Evolutionary conservation across 2,888 invertebrate species (phyloP), one percentile per base, ranked within the genome.

Genomic region (Elgonia sp.): DNA sequence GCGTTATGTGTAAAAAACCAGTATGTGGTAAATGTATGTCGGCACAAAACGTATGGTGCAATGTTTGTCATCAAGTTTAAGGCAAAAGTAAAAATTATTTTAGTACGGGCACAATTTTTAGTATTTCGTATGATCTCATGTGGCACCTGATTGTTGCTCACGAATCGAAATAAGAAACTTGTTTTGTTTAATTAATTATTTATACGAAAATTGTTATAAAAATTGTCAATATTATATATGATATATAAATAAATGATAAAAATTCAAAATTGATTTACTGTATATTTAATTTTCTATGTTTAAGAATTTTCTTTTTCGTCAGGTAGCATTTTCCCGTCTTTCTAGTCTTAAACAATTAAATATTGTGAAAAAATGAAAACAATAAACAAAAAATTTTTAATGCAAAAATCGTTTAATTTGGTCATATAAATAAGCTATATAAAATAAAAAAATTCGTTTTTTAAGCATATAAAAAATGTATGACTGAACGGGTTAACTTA

Each of bases 191-290:
- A 14, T 10, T n/a, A 55, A 55, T 55, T n/a, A 14, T 14, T 18
- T n/a, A 55, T n/a, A 55, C 18, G 14, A 55, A n/a, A 55, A 55
- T 55, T 55, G 55, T 55, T n/a, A 55, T 29, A 29, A 29, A 29
- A 29, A 29, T 29, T 29, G 29, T 29, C 5, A 29, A 29, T 29
- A 29, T 29, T 10, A 55, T 8, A 55, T 55, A 55, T n/a, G 18
- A n/a, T 55, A 6, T n/a, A 72, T 39, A 72, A 72, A 72, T 39
- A 72, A 39, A 72, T 72, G 5, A 57, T 72, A 57, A 55, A 72
- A 55, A 55, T 18, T 72, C n/a, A n/a, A 57, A 50, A 72, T 29
- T 40, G 39, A 57, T 20, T 55, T 18, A 57, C 14, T 72, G 55
- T 57, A 39, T 72, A 21, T 72, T 57, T 72, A 72, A 39, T 72